Base-by-base conservation (phyloP, 2,113 vertebrate species). In the Vimba vimba region DNA sequence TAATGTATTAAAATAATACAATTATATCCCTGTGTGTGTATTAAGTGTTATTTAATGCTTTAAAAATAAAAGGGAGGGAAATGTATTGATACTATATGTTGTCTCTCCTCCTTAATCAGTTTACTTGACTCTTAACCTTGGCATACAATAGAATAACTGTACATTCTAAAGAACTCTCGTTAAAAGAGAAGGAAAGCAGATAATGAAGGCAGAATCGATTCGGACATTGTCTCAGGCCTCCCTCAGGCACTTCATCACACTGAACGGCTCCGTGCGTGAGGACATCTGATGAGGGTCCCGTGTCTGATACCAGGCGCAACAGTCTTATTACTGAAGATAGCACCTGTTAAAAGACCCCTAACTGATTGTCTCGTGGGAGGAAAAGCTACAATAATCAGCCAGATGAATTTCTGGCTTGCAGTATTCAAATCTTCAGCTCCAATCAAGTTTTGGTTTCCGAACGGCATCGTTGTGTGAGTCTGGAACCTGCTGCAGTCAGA, bases 171-270 rank as follows among this genome's bases (percentile, higher is more conserved):
- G 47, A 77, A 19, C 13, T 27, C 39, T 66, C 6, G 39, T 64
- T 81, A 80, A 64, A 39, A 64, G 45, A 59, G 55, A 39, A 45
- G 30, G 25, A 50, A 66, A 79, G 30, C 52, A n/a, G 77, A 79
- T 79, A 60, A 79, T 79, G n/a, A 79, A 79, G 33, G 27, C 36
- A 9, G 78, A 68, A 81, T 81, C 60, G 8, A 81, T 81, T 33
- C 4, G 4, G 60, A 68, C 23, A 47, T 19, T 7, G 76, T 59
- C 33, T 59, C 50, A n/a, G 25, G 12, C 33, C 43, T 11, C n/a
- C 39, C n/a, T 66, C 43, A 4, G 60, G 39, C 33, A 12, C 60
- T 81, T 66, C 60, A 81, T 81, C 79, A 66, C 55, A 47, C n/a
- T 64, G 23, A 27, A 81, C 27, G 36, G n/a, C 57, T 64, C 50